These are phyloP conservation scores for Leptinotarsa lineolata DNA, from an alignment of 1,140 invertebrate species.

Conservation along the genomic window DNA sequence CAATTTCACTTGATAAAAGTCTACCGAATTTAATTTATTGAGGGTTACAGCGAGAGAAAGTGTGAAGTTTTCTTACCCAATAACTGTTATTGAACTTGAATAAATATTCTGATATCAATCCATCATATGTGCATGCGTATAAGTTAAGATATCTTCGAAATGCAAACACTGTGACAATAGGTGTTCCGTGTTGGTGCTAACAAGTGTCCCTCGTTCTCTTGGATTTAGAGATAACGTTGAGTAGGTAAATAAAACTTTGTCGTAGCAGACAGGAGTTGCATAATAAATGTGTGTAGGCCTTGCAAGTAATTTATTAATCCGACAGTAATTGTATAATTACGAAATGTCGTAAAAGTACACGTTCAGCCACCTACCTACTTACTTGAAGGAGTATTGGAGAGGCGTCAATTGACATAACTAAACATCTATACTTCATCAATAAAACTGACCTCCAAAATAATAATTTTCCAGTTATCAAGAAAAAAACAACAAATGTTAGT, in stretches of 20 bases:
- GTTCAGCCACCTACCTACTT: conserved; percentile 2
- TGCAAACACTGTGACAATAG: too few relatives aligned
- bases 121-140: too few relatives aligned
- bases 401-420: conserved; percentile 10
- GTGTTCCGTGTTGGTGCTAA: neutral
- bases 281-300: conserved; percentile 22
- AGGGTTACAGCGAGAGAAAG: neutral
- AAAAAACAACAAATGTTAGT: neutral
- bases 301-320: conserved; percentile 23
- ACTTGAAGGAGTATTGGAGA: neutral
- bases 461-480: neutral
- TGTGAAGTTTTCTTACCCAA: neutral
- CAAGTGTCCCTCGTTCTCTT: conserved; percentile 5
- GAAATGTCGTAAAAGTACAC: conserved; percentile 14
- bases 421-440: neutral
- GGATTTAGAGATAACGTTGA: neutral
- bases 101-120: too few relatives aligned
- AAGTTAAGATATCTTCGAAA: too few relatives aligned
- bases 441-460: neutral
- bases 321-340: conserved; percentile 5
- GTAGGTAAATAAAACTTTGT: neutral
- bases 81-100: too few relatives aligned
- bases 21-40: conserved; percentile 2
- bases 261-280: conserved; percentile 16
- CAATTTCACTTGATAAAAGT: conserved; percentile 7